phyloP scores from a whole-genome alignment of 1,140 invertebrate genomes.

The Battus philenor region DNA sequence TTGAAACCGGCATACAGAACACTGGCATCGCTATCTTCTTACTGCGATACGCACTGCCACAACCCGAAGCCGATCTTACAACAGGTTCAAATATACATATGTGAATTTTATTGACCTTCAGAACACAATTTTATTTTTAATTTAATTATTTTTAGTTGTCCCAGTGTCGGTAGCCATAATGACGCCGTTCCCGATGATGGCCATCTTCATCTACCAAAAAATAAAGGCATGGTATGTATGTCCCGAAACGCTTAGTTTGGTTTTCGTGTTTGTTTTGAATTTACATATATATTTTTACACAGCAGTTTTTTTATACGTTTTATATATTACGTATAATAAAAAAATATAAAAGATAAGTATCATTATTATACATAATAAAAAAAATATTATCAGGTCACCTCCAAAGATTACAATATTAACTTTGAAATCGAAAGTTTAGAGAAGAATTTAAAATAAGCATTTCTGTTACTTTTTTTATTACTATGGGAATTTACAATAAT shows the following conservation, averaged over 20 bases:
- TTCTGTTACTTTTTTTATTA: no score
- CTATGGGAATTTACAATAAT: no score
- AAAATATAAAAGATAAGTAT: no score
- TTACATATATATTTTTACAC: no score
- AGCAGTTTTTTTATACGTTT: no score
- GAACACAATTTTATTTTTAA: slow-evolving; percentile 5
- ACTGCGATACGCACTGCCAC: slow-evolving; percentile 81
- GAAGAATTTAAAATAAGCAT: no score
- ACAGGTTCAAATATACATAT: slow-evolving; percentile 76
- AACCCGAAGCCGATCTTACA: slow-evolving; percentile 88
- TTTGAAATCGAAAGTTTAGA: no score
- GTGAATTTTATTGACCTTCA: neutral
- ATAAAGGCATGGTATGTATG: slow-evolving; percentile 68
- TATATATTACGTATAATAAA: no score
- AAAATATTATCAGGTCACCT: no score
- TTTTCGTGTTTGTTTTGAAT: neutral
- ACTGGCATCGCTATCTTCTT: slow-evolving; percentile 94
- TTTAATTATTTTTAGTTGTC: slow-evolving; percentile 77
- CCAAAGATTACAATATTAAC: no score
- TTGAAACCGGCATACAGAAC: slow-evolving; percentile 97
- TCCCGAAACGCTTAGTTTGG: neutral
- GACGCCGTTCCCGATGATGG: slow-evolving; percentile 90
- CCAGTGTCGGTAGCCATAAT: slow-evolving; percentile 94
- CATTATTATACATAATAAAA: no score
- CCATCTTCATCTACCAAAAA: slow-evolving; percentile 77